These are phyloP conservation scores for Platyscapa corneri DNA, from an alignment of 1,140 invertebrate genomes.

Conservation along the genomic window DNA sequence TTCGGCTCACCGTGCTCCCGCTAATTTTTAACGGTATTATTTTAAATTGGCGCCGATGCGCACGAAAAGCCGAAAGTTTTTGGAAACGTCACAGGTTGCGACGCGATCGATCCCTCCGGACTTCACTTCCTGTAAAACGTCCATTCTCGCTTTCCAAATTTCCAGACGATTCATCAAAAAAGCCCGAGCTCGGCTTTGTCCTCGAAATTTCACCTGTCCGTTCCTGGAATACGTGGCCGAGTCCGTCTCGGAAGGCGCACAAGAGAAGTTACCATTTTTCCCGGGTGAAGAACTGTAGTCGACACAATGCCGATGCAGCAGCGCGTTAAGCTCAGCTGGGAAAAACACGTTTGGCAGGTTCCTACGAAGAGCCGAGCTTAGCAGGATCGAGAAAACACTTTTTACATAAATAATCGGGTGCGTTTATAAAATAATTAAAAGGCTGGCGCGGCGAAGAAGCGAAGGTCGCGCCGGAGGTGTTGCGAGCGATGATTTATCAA, in stretches of 20 bases:
- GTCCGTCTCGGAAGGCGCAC: background rate
- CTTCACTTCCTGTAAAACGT: background rate
- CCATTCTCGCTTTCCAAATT: background rate
- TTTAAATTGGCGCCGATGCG: background rate
- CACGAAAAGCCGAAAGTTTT: background rate
- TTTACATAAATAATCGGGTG: background rate
- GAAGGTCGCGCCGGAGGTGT: background rate
- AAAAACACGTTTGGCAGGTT: slow-evolving; percentile 25
- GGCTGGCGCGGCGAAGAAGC: background rate
- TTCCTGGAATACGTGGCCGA: background rate
- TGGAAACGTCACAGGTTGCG: background rate
- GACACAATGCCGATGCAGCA: background rate
- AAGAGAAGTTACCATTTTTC: slow-evolving; percentile 14
- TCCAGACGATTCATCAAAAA: background rate
- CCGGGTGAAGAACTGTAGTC: background rate
- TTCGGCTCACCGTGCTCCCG: too few species aligned
- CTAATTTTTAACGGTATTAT: too few species aligned
- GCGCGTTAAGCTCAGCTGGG: background rate
- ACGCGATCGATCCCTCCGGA: background rate
- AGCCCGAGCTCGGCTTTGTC: background rate
- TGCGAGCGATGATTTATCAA: background rate
- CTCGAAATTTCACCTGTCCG: background rate
- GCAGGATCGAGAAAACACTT: background rate
- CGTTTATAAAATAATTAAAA: slow-evolving; percentile 13
- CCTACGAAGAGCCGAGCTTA: background rate